phyloP scores from a whole-genome alignment of 2,888 invertebrate species.

The Heteropelma amictum region DNA sequence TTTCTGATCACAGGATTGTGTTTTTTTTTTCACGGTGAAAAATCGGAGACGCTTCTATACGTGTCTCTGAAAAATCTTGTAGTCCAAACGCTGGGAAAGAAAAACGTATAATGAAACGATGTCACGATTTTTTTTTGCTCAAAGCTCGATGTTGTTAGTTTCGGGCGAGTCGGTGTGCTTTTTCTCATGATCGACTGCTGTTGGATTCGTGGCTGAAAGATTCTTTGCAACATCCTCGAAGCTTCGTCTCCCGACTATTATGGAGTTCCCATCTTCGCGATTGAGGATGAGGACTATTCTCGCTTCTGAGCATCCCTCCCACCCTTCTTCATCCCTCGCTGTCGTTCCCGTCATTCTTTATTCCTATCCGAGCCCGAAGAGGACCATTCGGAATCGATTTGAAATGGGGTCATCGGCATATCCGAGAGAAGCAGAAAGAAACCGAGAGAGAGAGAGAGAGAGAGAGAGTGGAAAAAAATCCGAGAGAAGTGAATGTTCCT shows the following conservation, averaged over 20 bases:
- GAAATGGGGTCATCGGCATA: constrained; percentile 72
- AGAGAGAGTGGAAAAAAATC: neutral
- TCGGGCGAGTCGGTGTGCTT: neutral
- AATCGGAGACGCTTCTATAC: too few species aligned
- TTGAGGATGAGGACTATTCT: constrained; percentile 2
- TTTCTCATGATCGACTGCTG: neutral
- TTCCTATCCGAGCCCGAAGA: constrained; percentile 54
- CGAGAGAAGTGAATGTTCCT: constrained; percentile 9
- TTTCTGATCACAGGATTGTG: too few species aligned
- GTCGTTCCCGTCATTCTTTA: neutral
- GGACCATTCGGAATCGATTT: constrained; percentile 74
- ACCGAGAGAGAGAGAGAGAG: neutral
- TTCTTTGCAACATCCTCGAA: constrained; percentile 28
- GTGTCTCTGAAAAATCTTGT: too few species aligned
- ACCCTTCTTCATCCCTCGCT: neutral
- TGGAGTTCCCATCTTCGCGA: constrained; percentile 1
- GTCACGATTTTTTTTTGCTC: too few species aligned
- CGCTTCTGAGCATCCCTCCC: constrained; percentile 22
- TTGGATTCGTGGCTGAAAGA: constrained; percentile 1
- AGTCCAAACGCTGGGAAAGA: too few species aligned
- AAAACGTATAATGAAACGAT: too few species aligned
- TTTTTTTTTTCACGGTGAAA: too few species aligned
- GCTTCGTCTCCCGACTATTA: constrained; percentile 6
- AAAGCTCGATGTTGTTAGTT: constrained; percentile 53
- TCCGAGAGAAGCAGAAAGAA: constrained; percentile 35